phyloP scores from a whole-genome alignment of 2,797 vertebrate species.

The Epinephelus awoara region DNA sequence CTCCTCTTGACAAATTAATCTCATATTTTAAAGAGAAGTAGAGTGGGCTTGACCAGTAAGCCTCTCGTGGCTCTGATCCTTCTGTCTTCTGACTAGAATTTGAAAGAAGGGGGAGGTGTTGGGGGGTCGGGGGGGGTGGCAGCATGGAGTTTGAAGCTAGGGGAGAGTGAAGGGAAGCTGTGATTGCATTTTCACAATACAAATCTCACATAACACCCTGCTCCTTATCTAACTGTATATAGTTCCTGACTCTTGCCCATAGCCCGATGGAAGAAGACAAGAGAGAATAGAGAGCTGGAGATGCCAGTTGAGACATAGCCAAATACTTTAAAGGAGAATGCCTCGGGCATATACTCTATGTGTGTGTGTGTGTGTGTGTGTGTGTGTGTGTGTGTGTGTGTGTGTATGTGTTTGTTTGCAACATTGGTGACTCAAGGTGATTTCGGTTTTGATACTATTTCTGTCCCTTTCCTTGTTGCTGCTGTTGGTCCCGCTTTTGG shows the following conservation, averaged over 20 bases:
- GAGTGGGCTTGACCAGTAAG: slow-evolving; percentile 70
- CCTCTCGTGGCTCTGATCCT: slow-evolving; percentile 64
- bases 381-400: slow-evolving; percentile 39
- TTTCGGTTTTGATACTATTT: slow-evolving; percentile 65
- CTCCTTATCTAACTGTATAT: slow-evolving; percentile 59
- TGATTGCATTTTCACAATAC: slow-evolving; percentile 66
- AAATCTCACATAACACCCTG: slow-evolving; percentile 64
- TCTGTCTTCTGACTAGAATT: slow-evolving; percentile 63
- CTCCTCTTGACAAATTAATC: slow-evolving; percentile 76
- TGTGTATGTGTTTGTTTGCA: slow-evolving; percentile 16
- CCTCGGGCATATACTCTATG: slow-evolving; percentile 65
- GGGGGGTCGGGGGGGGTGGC: not conserved
- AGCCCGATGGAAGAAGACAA: slow-evolving; percentile 70
- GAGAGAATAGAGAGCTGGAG: slow-evolving; percentile 66
- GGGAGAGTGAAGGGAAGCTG: slow-evolving; percentile 45
- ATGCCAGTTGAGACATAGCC: slow-evolving; percentile 69
- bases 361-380: slow-evolving; percentile 22
- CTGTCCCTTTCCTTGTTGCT: slow-evolving; percentile 43
- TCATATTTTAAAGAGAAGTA: slow-evolving; percentile 73
- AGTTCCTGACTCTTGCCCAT: slow-evolving; percentile 67
- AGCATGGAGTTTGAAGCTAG: slow-evolving; percentile 24
- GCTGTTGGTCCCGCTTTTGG: slow-evolving; percentile 22
- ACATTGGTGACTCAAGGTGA: slow-evolving; percentile 51
- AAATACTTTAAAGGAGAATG: slow-evolving; percentile 70
- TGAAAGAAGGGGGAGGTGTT: slow-evolving; percentile 15